Percentiles rank a stretch among this genome's conserved stretches.
Evolutionary conservation across 2,113 vertebrate genomes (phyloP).

Genomic region (Eulacestoma nigropectus): DNA sequence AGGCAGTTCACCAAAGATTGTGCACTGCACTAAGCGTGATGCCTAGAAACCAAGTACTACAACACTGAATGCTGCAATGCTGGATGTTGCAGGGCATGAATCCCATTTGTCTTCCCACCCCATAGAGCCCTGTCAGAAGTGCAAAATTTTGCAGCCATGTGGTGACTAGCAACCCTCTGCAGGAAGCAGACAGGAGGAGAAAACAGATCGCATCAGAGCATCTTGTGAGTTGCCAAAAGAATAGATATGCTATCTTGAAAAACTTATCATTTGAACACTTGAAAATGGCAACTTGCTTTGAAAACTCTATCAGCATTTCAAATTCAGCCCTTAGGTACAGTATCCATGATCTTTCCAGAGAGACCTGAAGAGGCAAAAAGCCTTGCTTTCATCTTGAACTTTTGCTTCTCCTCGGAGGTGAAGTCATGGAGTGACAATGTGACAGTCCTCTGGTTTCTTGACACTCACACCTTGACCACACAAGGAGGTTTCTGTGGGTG

Average conservation of each 20-base stretch:
- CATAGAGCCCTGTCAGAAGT: not conserved
- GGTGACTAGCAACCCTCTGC: not conserved
- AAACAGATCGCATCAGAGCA: not conserved
- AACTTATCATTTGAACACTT: not conserved
- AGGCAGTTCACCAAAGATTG: not conserved
- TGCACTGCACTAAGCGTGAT: rapidly evolving
- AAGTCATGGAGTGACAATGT: not conserved
- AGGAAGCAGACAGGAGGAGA: not conserved
- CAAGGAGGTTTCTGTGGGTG: not conserved
- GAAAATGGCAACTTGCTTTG: not conserved
- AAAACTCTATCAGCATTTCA: not conserved
- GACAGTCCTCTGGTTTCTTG: not conserved
- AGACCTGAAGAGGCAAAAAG: not conserved
- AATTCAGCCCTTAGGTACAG: not conserved
- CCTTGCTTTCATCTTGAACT: not conserved
- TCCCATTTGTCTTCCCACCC: not conserved
- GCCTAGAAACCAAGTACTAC: not conserved
- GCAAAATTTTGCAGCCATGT: not conserved
- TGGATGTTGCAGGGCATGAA: not conserved
- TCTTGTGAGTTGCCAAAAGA: not conserved
- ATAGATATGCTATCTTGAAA: not conserved
- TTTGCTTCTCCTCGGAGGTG: not conserved
- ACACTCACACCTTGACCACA: not conserved
- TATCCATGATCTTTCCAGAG: not conserved
- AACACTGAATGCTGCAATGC: not conserved